Evolutionary conservation across 2,888 invertebrate genomes (phyloP), one percentile per base, ranked within the genome.

Genomic region (Dorcus parallelipipedus): DNA sequence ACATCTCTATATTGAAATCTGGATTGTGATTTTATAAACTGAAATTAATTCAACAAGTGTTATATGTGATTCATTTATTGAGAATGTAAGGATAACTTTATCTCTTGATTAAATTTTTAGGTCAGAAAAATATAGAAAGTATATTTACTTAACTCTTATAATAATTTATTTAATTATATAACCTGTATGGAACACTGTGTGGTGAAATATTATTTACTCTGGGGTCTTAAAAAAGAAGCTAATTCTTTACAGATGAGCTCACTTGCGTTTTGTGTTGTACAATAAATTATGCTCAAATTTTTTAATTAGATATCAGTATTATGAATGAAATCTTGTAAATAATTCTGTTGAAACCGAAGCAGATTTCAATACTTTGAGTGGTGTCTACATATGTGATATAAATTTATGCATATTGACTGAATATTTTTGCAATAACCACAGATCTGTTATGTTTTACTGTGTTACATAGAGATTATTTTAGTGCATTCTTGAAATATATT

Each of bases 401-500:
- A 45, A 43, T 49, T 43, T 54, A 54, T 40, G 49, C 49, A 50
- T 52, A 47, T 42, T 48, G 59, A 59, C 59, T 59, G 59, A 59
- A 59, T 59, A 59, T 56, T 59, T 56, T 59, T 56, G 59, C 59
- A 59, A 59, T 59, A 59, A 59, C 43, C 23, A 45, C 45, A 45
- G 26, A 45, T 51, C 40, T 39, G 40, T 38, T 51, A 20, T 39
- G 51, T 51, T 39, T 39, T 51, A 39, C 23, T 51, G 51, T 20
- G 20, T 51, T 51, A 51, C 14, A 33, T 33, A 51, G 40, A 51
- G 23, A 48, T 50, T 20, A 39, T 49, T 49, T 59, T 59, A 70
- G 71, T 71, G 70, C 71, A 71, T 71, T 71, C 71, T 71, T 71
- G 69, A 66, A 64, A 59, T 56, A 54, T 33, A 33, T 33, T 33